Percentiles rank a stretch among this genome's conserved stretches.
These are phyloP conservation scores for Tinea trinotella DNA, from an alignment of 2,888 invertebrate species.

Conservation along the genomic window DNA sequence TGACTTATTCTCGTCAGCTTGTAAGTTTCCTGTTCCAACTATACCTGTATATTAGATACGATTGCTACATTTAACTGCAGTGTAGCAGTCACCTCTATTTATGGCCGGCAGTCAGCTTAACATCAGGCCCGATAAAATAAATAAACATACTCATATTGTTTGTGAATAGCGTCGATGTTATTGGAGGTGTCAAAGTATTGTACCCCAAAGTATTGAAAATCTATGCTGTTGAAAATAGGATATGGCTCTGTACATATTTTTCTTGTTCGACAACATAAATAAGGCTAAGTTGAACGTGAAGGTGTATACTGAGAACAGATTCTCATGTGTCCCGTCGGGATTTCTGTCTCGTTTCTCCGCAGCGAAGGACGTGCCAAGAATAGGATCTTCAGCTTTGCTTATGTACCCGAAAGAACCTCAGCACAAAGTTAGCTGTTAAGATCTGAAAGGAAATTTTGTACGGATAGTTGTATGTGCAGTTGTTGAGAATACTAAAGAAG, in stretches of 20 bases:
- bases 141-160: no score
- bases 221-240: constrained; percentile 4
- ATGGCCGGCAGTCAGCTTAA: no score
- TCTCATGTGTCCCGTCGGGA: constrained; percentile 47
- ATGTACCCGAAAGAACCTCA: constrained; percentile 12
- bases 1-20: no score
- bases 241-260: constrained; percentile 43
- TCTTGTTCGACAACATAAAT: constrained; percentile 54
- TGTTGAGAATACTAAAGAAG: constrained; percentile 6
- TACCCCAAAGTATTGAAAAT: neutral
- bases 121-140: no score
- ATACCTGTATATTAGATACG: no score
- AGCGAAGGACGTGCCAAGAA: constrained; percentile 54
- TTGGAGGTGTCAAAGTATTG: no score
- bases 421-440: constrained; percentile 8
- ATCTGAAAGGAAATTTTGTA: constrained; percentile 1
- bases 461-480: neutral
- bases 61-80: no score
- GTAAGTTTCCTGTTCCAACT: no score
- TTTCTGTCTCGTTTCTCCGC: constrained; percentile 61
- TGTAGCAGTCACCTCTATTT: no score
- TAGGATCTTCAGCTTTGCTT: constrained; percentile 27
- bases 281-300: constrained; percentile 50
- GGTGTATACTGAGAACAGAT: constrained; percentile 49
- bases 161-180: no score